A percentile compares a stretch with the other conserved stretches of the same genome.
Evolutionary conservation across 1,140 invertebrate genomes (phyloP).

Genomic region (Drosophila tani): DNA sequence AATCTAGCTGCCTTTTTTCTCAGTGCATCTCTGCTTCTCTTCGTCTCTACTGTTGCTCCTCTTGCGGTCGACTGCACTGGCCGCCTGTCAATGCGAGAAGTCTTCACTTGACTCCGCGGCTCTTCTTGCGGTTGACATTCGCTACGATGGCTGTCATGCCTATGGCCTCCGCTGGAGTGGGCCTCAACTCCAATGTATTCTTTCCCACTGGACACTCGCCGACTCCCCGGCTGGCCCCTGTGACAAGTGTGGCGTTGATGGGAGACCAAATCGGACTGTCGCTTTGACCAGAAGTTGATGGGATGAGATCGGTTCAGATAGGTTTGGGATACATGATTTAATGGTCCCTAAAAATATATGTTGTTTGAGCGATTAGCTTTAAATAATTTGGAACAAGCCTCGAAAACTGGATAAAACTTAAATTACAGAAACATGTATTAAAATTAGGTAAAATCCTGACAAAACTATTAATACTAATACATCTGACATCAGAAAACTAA

Average conservation of each 20-base stretch:
- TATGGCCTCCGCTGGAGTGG: slow-evolving; percentile 38
- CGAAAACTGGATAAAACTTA: no score
- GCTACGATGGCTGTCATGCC: slow-evolving; percentile 44
- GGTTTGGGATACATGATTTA: neutral
- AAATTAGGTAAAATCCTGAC: neutral
- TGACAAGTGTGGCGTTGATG: slow-evolving; percentile 46
- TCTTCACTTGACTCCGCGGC: slow-evolving; percentile 53
- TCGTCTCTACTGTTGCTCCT: neutral
- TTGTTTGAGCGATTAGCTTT: neutral
- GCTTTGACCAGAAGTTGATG: slow-evolving; percentile 4
- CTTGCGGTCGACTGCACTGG: slow-evolving; percentile 45
- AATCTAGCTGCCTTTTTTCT: neutral
- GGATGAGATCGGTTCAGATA: neutral
- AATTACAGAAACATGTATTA: neutral
- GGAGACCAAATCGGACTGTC: slow-evolving; percentile 16
- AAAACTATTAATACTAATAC: neutral
- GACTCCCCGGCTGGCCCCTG: neutral
- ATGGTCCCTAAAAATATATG: neutral
- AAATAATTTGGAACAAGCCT: neutral
- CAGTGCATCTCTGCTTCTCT: neutral
- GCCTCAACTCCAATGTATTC: neutral
- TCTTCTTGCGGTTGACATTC: slow-evolving; percentile 67
- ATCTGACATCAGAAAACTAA: neutral
- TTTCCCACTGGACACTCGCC: neutral
- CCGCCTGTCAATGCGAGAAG: slow-evolving; percentile 67